Evolutionary conservation across 2,888 invertebrate genomes (phyloP).

Genomic region (Caenorhabditis wallacei): DNA sequence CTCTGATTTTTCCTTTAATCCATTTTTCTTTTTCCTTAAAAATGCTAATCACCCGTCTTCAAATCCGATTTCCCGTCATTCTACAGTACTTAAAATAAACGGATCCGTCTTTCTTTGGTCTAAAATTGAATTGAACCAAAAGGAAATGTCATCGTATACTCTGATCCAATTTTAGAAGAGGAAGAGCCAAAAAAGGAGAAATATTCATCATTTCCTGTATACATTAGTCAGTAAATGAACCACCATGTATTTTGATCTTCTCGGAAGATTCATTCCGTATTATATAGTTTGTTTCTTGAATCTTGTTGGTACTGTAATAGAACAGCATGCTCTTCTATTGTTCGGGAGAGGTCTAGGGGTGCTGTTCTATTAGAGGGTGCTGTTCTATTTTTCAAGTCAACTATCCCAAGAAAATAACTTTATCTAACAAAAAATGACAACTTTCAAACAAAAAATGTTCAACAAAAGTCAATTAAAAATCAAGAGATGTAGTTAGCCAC

Average conservation of each 20-base stretch:
- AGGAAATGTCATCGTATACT: background rate
- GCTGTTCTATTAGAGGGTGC: too few relatives aligned
- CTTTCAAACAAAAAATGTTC: too few relatives aligned
- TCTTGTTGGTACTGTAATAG: too few relatives aligned
- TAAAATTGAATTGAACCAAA: background rate
- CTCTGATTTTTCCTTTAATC: background rate
- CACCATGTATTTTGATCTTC: conserved; percentile 3
- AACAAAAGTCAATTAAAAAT: too few relatives aligned
- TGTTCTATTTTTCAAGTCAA: too few relatives aligned
- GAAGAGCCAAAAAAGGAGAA: conserved; percentile 6
- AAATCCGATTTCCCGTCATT: background rate
- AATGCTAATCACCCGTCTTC: conserved; percentile 25
- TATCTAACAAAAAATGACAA: too few relatives aligned
- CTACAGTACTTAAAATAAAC: too few relatives aligned
- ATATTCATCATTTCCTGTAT: conserved; percentile 40
- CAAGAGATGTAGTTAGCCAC: too few relatives aligned
- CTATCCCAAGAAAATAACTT: too few relatives aligned
- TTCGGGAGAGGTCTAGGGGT: too few relatives aligned
- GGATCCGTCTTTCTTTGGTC: conserved; percentile 3
- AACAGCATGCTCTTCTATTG: too few relatives aligned
- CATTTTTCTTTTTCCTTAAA: conserved; percentile 3
- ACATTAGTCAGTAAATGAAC: conserved; percentile 34
- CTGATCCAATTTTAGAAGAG: conserved; percentile 1
- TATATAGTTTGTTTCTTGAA: too few relatives aligned
- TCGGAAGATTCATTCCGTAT: background rate